Base-by-base conservation (phyloP, 2,797 vertebrate species). In the Leptatherina wallacei region DNA sequence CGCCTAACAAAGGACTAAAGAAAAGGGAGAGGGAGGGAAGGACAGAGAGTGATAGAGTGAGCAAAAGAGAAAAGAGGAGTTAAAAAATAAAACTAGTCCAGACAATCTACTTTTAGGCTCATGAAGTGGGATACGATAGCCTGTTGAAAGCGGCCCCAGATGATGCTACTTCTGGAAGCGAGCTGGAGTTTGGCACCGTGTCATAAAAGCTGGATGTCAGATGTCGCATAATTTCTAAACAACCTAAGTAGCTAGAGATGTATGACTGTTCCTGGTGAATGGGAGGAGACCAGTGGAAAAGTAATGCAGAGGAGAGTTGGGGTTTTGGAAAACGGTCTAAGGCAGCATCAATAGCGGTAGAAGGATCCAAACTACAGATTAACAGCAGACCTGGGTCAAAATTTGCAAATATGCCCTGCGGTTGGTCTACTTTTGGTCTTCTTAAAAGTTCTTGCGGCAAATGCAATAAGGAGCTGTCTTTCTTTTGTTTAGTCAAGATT, bases 1-100 rank as follows among this genome's bases (percentile, higher is more conserved):
- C 78, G 85, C 75, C 88, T 85, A 87, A 90, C 88, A 90, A 89
- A 91, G 82, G 81, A 62, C 82, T 63, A 84, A 89, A 84, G 85
- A 87, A 84, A 81, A 84, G 80, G 77, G 54, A 66, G 59, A 78
- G 29, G 38, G 64, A 75, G 35, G 49, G 63, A 80, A 65, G 69
- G 60, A 77, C 27, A 16, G 56, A 65, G 54, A 27, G 69, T 78
- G 72, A 82, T 30, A 77, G 68, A 74, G 77, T 20, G 67, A 64
- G 27, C 13, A 33, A 52, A 77, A 70, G 35, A 76, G 60, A 59
- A 71, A 62, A 22, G 29, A 64, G 38, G 61, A 75, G 27, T 51
- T 59, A 69, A 60, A 80, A 73, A 65, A 78, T 72, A 85, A 86
- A 84, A 78, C 13, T 22, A 42, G 63, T 63, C 74, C 27, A 6